A percentile compares a stretch with the other conserved stretches of the same genome.
phyloP scores from a whole-genome alignment of 2,113 vertebrate species.

The Polypterus bichir region DNA sequence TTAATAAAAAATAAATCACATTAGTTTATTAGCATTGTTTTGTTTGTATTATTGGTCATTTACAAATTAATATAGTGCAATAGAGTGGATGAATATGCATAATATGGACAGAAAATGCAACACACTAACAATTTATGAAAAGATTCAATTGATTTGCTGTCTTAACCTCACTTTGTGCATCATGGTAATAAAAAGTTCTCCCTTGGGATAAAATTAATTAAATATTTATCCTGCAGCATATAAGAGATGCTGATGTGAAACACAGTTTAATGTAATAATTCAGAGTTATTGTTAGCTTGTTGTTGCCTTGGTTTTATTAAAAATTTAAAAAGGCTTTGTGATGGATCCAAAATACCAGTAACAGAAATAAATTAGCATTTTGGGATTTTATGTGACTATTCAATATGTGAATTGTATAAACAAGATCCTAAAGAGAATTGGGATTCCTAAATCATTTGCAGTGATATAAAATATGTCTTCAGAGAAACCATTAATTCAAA shows the following conservation, averaged over 20 bases:
- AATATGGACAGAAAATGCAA: too few species aligned
- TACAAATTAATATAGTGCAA: too few species aligned
- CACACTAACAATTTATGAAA: too few species aligned
- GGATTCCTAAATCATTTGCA: constrained; percentile 7
- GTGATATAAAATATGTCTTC: too few species aligned
- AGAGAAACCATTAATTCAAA: too few species aligned
- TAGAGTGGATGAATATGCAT: too few species aligned
- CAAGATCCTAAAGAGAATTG: not conserved
- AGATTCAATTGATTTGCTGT: not conserved
- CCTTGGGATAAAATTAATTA: not conserved
- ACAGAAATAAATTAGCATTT: constrained; percentile 13
- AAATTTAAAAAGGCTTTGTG: constrained; percentile 29
- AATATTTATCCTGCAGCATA: constrained; percentile 3
- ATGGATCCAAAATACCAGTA: constrained; percentile 16
- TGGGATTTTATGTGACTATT: constrained; percentile 5
- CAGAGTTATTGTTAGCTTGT: constrained; percentile 14
- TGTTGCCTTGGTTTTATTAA: constrained; percentile 36
- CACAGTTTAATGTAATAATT: constrained; percentile 20
- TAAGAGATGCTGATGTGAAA: constrained; percentile 19
- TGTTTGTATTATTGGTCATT: too few species aligned
- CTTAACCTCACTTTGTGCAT: not conserved
- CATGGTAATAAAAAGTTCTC: not conserved
- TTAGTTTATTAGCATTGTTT: too few species aligned
- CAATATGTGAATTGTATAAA: constrained; percentile 3
- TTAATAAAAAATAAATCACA: too few species aligned